These are phyloP conservation scores for Drosophila azteca DNA, from an alignment of 1,140 invertebrate genomes.

Conservation along the genomic window DNA sequence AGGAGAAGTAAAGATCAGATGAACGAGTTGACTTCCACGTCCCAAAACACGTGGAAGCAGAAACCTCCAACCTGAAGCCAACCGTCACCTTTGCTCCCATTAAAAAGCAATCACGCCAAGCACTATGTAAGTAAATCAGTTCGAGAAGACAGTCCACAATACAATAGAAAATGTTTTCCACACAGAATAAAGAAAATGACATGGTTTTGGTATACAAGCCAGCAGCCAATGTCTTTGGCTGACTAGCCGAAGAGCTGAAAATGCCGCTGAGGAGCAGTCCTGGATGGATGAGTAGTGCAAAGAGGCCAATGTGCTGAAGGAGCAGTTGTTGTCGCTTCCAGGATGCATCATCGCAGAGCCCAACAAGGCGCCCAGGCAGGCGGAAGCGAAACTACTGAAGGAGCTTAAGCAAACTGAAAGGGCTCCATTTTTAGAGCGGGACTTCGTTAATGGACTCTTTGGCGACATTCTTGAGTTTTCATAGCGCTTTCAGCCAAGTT, in stretches of 20 bases:
- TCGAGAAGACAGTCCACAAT: too few relatives aligned
- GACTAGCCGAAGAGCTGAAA: conserved; percentile 84
- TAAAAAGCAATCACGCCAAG: too few relatives aligned
- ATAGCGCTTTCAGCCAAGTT: too few relatives aligned
- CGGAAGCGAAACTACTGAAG: conserved; percentile 59
- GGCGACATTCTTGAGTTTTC: too few relatives aligned
- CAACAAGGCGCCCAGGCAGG: conserved; percentile 60
- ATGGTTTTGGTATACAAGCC: conserved; percentile 86
- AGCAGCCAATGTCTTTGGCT: conserved; percentile 85
- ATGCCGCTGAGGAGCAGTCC: conserved; percentile 84
- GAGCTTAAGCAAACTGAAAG: conserved; percentile 38
- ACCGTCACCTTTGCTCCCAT: too few relatives aligned
- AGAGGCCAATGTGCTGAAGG: conserved; percentile 84
- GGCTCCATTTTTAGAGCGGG: too few relatives aligned
- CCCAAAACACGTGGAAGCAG: too few relatives aligned
- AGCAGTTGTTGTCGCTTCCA: conserved; percentile 85
- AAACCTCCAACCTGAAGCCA: too few relatives aligned
- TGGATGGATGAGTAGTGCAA: conserved; percentile 86
- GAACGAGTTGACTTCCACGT: too few relatives aligned
- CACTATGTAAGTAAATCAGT: too few relatives aligned
- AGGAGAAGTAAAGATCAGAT: too few relatives aligned
- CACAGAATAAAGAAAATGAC: conserved; percentile 57
- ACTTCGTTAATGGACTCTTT: too few relatives aligned
- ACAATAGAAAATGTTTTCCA: not conserved
- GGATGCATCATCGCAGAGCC: conserved; percentile 86